phyloP scores from a whole-genome alignment of 2,888 invertebrate species.

The Ophion ventricosus region DNA sequence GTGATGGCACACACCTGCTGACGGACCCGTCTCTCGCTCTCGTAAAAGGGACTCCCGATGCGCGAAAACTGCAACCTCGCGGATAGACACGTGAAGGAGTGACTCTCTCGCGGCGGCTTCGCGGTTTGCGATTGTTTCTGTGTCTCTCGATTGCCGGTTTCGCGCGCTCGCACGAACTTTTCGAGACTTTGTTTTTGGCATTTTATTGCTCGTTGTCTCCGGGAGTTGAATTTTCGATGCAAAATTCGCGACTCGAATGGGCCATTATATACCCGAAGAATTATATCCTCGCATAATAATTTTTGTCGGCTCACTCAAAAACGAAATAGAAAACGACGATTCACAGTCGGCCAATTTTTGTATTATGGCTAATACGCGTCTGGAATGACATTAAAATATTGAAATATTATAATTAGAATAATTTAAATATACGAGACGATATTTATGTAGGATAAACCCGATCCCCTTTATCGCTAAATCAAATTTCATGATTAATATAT shows the following conservation, averaged over 20 bases:
- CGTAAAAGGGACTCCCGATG: slow-evolving; percentile 45
- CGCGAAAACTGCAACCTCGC: slow-evolving; percentile 45
- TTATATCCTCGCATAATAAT: slow-evolving; percentile 25
- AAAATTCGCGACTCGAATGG: slow-evolving; percentile 17
- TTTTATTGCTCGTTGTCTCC: slow-evolving; percentile 45
- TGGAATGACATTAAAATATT: slow-evolving; percentile 18
- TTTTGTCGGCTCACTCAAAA: not conserved
- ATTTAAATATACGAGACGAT: slow-evolving; percentile 19
- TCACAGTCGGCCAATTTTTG: not conserved
- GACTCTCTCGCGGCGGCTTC: slow-evolving; percentile 22
- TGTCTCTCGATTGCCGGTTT: slow-evolving; percentile 60
- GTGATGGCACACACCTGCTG: slow-evolving; percentile 51
- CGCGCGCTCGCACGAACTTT: slow-evolving; percentile 43
- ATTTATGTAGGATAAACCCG: slow-evolving; percentile 8
- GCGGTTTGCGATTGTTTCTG: not conserved
- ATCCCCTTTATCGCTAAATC: slow-evolving; percentile 25
- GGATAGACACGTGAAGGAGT: slow-evolving; percentile 41
- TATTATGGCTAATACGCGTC: not conserved
- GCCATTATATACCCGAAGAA: slow-evolving; percentile 8
- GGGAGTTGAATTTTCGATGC: slow-evolving; percentile 35
- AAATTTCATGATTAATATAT: slow-evolving; percentile 44
- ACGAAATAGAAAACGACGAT: not conserved
- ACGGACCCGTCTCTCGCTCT: slow-evolving; percentile 46
- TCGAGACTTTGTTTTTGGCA: slow-evolving; percentile 45
- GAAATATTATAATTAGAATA: slow-evolving; percentile 1